Percentiles rank a stretch among this genome's conserved stretches.
These are phyloP conservation scores for Cuculus canorus DNA, from an alignment of 2,797 vertebrate genomes.

Conservation along the genomic window DNA sequence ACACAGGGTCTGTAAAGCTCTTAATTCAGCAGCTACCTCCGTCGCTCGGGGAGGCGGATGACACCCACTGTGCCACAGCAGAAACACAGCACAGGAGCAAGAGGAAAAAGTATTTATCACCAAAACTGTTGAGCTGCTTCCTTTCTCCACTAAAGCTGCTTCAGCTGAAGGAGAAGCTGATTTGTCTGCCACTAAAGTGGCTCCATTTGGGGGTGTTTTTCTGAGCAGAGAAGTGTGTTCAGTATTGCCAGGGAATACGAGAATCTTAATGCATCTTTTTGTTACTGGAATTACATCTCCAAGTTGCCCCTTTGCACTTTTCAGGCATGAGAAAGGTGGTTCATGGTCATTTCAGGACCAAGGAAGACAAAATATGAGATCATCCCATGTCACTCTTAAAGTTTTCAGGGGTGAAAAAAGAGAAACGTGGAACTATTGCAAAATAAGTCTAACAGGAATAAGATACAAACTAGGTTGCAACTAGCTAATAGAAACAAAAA, in stretches of 20 bases:
- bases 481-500: not conserved
- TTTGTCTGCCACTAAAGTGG: not conserved
- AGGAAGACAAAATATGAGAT: not conserved
- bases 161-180: not conserved
- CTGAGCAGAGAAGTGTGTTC: not conserved
- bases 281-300: not conserved
- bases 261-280: not conserved
- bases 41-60: fast-evolving
- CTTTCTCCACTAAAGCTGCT: not conserved
- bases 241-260: not conserved
- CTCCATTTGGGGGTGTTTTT: not conserved
- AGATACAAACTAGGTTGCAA: not conserved
- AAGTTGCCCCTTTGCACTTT: not conserved
- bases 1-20: not conserved
- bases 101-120: not conserved
- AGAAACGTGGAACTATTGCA: not conserved
- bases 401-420: not conserved
- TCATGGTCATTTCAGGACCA: not conserved
- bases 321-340: not conserved
- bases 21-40: not conserved
- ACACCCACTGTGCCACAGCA: not conserved
- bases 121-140: not conserved
- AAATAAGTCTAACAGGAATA: not conserved
- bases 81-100: not conserved
- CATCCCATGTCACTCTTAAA: not conserved